These are phyloP conservation scores for Taurulus bubalis DNA, from an alignment of 2,113 vertebrate genomes.

Conservation along the genomic window DNA sequence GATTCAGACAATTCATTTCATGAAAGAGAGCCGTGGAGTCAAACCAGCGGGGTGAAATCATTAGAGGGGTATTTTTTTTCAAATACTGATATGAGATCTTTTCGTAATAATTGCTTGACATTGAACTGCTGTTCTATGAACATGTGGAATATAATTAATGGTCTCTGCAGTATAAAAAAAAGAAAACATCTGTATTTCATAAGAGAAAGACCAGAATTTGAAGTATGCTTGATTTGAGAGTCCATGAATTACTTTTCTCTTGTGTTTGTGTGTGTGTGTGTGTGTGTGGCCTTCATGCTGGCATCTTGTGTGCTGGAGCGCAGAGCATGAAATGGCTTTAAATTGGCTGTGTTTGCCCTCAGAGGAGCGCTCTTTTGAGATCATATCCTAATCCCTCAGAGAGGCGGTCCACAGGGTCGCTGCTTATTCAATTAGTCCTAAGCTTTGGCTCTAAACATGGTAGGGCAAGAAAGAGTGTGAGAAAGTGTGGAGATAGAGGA, in stretches of 20 bases:
- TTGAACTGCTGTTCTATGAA: constrained; percentile 1
- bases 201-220: constrained; percentile 68
- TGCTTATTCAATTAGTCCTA: constrained; percentile 84
- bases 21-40: constrained; percentile 7
- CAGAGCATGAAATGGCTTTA: constrained; percentile 83
- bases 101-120: background rate
- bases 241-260: constrained; percentile 72
- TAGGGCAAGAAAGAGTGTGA: constrained; percentile 69
- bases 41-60: constrained; percentile 9
- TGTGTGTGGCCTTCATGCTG: constrained; percentile 62
- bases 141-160: constrained; percentile 50
- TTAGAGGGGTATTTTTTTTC: constrained; percentile 10
- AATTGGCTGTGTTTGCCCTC: constrained; percentile 83
- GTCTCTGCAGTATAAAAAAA: constrained; percentile 19
- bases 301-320: constrained; percentile 69
- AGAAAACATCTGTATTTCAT: constrained; percentile 73
- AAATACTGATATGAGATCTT: background rate
- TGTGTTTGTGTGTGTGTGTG: constrained; percentile 56
- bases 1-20: constrained; percentile 49
- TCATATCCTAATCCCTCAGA: constrained; percentile 84
- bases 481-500: constrained; percentile 63
- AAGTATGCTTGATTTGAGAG: constrained; percentile 72
- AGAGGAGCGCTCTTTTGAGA: constrained; percentile 77
- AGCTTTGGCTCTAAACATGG: constrained; percentile 69
- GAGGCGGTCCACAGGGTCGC: constrained; percentile 80